Evolutionary conservation across 2,888 invertebrate species (phyloP), one percentile per base, ranked within the genome.

Genomic region (Fragum fragum): DNA sequence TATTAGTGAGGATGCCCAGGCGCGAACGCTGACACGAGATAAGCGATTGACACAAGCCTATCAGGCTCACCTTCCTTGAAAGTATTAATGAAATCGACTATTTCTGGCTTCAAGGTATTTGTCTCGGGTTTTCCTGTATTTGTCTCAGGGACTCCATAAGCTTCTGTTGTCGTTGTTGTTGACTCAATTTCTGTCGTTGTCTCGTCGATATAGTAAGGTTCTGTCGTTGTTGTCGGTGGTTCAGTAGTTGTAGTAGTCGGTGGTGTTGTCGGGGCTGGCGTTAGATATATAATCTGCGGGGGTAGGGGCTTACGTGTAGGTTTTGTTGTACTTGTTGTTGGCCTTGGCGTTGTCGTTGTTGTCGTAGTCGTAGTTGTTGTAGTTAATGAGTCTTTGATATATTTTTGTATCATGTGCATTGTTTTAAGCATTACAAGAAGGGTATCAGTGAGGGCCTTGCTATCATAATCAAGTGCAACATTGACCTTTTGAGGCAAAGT

Each of bases 341-440:
- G 11, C 23, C 36, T 55, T 18, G 32, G 29, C 11, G 57, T 36
- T 6, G 36, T 21, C 14, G 71, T 55, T 32, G 71, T 55, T 7
- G 32, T 53, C 11, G 71, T 29, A 7, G 57, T 55, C 11, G 71
- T 29, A 0, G 76, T 29, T 14, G 68, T 47, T 0, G 80, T 76
- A 11, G 73, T 61, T 59, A 68, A 59, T 7, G 76, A 73, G 7
- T 81, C 81, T 11, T 76, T 52, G 2, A 81, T 81, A 32, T 73
- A 69, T 32, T 28, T 63, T 28, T 81, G 73, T 23, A 81, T 59
- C 76, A 76, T 73, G 18, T 73, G 36, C 76, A 81, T 74, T 7
- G 81, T 81, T 21, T 73, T 73, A 28, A 77, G 53, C 39, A 81
- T 69, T 11, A 73, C 81, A 5, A 76, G 21, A 3, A 81, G 55